A percentile compares a stretch with the other conserved stretches of the same genome.
Evolutionary conservation across 2,797 vertebrate species (phyloP).

Genomic region (Sciurus vulgaris): DNA sequence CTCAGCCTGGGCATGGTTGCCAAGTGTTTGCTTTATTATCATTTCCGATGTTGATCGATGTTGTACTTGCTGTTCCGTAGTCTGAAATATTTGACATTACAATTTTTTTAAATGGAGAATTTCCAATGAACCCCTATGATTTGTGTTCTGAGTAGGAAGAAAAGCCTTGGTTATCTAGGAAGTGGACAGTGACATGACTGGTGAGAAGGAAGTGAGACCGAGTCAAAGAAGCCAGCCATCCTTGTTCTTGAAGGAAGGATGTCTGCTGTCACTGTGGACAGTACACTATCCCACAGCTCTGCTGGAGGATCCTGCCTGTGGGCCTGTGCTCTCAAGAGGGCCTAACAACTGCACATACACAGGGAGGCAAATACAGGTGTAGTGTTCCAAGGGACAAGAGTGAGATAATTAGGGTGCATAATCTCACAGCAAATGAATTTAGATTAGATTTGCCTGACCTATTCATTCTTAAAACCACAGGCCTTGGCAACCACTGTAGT

Average conservation of each 20-base stretch:
- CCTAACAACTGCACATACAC: rapidly evolving
- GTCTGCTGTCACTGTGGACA: not conserved
- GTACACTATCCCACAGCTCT: not conserved
- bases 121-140: not conserved
- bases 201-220: not conserved
- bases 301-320: not conserved
- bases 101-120: not conserved
- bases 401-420: not conserved
- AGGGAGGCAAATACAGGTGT: not conserved
- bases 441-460: not conserved
- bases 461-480: not conserved
- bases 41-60: not conserved
- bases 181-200: not conserved
- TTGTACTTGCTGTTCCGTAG: not conserved
- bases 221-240: not conserved
- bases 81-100: not conserved
- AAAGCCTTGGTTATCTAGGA: not conserved
- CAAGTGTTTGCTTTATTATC: not conserved
- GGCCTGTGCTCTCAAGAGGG: not conserved
- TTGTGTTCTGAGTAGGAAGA: not conserved
- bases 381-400: not conserved
- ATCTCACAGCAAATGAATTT: not conserved
- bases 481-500: not conserved
- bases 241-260: not conserved
- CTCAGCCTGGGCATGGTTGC: not conserved